Percentiles rank a stretch among this genome's conserved stretches.
phyloP scores from a whole-genome alignment of 2,797 vertebrate genomes.

The Alca torda region DNA sequence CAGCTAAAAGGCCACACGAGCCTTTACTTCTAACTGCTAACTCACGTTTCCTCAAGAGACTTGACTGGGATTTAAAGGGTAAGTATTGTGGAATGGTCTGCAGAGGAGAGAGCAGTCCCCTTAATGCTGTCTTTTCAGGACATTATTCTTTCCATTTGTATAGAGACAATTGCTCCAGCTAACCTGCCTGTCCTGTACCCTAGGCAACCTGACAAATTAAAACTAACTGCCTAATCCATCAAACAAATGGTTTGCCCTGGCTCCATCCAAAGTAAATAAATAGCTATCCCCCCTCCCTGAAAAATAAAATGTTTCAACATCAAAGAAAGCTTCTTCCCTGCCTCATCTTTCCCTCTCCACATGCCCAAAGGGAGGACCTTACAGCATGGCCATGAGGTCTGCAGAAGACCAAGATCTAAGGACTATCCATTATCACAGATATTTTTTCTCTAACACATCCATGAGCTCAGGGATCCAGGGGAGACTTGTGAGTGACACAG shows the following conservation, averaged over 20 bases:
- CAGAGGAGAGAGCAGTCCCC: not conserved
- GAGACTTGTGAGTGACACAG: not conserved
- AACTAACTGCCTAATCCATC: slow-evolving; percentile 64
- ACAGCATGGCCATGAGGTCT: not conserved
- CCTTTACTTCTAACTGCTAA: slow-evolving; percentile 19
- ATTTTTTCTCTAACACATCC: not conserved
- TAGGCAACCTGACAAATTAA: slow-evolving; percentile 69
- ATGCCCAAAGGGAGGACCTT: not conserved
- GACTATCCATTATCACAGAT: not conserved
- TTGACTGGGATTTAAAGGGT: slow-evolving; percentile 43
- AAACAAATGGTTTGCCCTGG: slow-evolving; percentile 54
- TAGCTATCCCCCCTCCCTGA: slow-evolving; percentile 5
- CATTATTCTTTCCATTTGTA: slow-evolving; percentile 57
- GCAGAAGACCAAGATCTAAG: not conserved
- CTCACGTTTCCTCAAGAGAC: slow-evolving; percentile 4
- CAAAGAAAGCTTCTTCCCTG: not conserved
- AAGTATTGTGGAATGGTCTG: slow-evolving; percentile 16
- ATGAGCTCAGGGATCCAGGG: not conserved
- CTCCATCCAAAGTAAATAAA: slow-evolving; percentile 54
- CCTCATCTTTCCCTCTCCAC: not conserved
- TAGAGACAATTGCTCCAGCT: slow-evolving; percentile 46
- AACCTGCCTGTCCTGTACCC: slow-evolving; percentile 62
- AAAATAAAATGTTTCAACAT: slow-evolving; percentile 19
- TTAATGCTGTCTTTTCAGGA: slow-evolving; percentile 32
- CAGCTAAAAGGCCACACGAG: slow-evolving; percentile 1